Evolutionary conservation across 2,113 vertebrate species (phyloP).

Genomic region (Seriola rivoliana): DNA sequence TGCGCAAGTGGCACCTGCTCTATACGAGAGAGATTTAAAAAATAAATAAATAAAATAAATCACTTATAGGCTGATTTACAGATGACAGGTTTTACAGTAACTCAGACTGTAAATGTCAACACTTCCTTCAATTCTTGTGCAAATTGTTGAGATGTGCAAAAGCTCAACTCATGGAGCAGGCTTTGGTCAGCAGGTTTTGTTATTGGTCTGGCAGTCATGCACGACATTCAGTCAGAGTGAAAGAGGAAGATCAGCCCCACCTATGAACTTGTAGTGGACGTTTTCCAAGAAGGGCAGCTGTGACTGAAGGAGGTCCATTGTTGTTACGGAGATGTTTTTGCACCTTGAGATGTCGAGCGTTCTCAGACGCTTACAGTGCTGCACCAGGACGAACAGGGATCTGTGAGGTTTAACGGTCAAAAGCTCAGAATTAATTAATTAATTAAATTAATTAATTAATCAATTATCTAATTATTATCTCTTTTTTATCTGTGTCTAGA

Average conservation of each 20-base stretch:
- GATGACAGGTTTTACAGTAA: background rate
- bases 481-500: background rate
- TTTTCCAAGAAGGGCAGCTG: slow-evolving; percentile 85
- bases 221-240: slow-evolving; percentile 54
- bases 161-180: background rate
- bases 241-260: slow-evolving; percentile 78
- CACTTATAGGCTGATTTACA: background rate
- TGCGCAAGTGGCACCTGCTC: background rate
- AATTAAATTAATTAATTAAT: too few relatives aligned
- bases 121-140: slow-evolving; percentile 25
- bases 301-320: slow-evolving; percentile 83
- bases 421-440: background rate
- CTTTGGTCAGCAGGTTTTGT: slow-evolving; percentile 28
- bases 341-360: slow-evolving; percentile 88
- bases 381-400: slow-evolving; percentile 80
- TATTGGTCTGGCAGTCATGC: background rate
- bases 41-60: too few relatives aligned
- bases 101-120: background rate
- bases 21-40: too few relatives aligned
- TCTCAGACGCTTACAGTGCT: slow-evolving; percentile 84
- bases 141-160: slow-evolving; percentile 30
- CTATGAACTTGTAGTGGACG: slow-evolving; percentile 81
- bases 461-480: too few relatives aligned
- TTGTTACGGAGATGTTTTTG: slow-evolving; percentile 79
- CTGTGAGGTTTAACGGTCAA: slow-evolving; percentile 67